Percentiles rank a stretch among this genome's conserved stretches.
Conservation (phyloP, 2,888 invertebrate genomes). For the Steromphala cineraria region DNA sequence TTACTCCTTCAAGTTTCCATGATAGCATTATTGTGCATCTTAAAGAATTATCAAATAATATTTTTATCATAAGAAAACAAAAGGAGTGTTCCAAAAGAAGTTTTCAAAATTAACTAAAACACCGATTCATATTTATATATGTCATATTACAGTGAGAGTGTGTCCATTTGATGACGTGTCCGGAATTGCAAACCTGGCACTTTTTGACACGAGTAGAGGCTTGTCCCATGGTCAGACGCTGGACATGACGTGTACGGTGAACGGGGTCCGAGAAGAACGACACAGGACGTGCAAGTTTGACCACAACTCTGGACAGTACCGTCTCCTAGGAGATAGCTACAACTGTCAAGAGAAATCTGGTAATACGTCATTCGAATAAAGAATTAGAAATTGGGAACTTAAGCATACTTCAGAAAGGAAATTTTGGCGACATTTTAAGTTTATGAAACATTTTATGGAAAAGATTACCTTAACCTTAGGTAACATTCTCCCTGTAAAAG, state of each 20-base stretch:
- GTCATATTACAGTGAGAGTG: neutral
- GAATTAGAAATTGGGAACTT: too few species aligned
- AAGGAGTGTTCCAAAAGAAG: too few species aligned
- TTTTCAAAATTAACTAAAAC: too few species aligned
- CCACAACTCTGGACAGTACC: conserved; percentile 30
- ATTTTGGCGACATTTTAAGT: too few species aligned
- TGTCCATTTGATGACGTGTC: neutral
- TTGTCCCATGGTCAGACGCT: neutral
- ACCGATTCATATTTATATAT: neutral
- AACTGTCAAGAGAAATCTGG: conserved; percentile 39
- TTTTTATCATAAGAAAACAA: too few species aligned
- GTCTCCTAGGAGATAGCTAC: conserved; percentile 40
- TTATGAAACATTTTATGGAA: too few species aligned
- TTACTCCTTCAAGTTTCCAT: too few species aligned
- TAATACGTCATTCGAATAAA: neutral
- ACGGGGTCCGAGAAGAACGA: neutral
- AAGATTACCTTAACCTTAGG: too few species aligned
- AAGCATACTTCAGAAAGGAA: too few species aligned
- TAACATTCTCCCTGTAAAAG: too few species aligned
- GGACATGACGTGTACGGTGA: conserved; percentile 13
- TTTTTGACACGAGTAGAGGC: neutral
- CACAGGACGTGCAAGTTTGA: conserved; percentile 42
- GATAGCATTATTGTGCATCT: too few species aligned
- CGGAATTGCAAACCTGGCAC: neutral
- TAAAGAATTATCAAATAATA: too few species aligned